These are phyloP conservation scores for Microcebus murinus DNA, from an alignment of 2,113 vertebrate species.

Conservation along the genomic window DNA sequence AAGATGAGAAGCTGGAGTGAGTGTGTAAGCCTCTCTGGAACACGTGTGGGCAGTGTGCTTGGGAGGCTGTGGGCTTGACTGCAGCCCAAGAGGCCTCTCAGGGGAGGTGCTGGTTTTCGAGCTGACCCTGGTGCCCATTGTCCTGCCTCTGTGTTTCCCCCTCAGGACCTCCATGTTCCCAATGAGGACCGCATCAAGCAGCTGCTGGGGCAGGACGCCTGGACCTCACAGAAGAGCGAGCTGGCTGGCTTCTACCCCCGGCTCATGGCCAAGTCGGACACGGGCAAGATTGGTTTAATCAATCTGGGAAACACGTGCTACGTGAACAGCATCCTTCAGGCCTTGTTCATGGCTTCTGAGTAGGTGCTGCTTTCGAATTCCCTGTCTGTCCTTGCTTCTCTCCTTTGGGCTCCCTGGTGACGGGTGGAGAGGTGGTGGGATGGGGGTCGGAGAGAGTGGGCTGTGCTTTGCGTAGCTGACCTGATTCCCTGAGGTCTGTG, in stretches of 20 bases:
- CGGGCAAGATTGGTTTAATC: conserved; percentile 89
- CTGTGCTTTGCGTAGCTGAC: background rate
- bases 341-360: conserved; percentile 91
- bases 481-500: background rate
- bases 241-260: conserved; percentile 88
- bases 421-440: background rate
- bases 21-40: background rate
- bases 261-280: conserved; percentile 88
- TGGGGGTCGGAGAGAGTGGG: background rate
- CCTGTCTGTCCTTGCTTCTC: background rate
- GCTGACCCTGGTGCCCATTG: background rate
- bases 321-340: conserved; percentile 91
- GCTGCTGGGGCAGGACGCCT: conserved; percentile 88
- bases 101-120: background rate
- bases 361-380: conserved; percentile 78
- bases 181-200: conserved; percentile 90
- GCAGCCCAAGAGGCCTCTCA: background rate
- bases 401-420: background rate
- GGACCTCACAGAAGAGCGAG: conserved; percentile 89
- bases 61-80: background rate
- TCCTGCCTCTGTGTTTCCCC: background rate
- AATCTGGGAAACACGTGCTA: conserved; percentile 92
- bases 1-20: background rate
- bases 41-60: background rate
- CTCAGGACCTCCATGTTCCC: conserved; percentile 87